A percentile compares a stretch with the other conserved stretches of the same genome.
Evolutionary conservation across 37 sponge, comb jelly and placozoan species (phyloP).

Genomic region (Beroe ovata): DNA sequence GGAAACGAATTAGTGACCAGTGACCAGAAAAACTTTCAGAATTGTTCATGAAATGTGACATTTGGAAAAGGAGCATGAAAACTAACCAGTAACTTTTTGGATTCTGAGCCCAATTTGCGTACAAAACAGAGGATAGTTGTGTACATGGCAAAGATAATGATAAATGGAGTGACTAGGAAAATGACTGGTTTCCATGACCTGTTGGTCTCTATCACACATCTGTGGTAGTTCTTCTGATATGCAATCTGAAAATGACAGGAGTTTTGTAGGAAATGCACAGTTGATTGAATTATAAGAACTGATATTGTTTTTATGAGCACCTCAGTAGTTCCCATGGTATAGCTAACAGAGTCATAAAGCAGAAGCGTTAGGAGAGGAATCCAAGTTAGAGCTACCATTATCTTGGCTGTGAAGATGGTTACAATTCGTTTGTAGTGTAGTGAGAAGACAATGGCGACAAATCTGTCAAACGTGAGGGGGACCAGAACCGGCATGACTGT

Average conservation of each 20-base stretch:
- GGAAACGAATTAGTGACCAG: too few species aligned
- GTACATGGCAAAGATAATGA: not conserved
- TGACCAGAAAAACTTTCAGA: too few species aligned
- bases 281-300: too few species aligned
- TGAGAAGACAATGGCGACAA: conserved; percentile 20
- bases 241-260: conserved; percentile 19
- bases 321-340: not conserved
- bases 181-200: not conserved
- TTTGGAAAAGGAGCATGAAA: too few species aligned
- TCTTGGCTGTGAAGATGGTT: not conserved
- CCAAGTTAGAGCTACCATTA: not conserved
- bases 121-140: not conserved
- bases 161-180: not conserved
- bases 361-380: not conserved
- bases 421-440: too few species aligned
- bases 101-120: not conserved
- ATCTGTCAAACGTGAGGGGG: conserved; percentile 19
- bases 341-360: not conserved
- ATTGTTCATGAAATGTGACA: too few species aligned
- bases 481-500: too few species aligned
- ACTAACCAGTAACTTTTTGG: not conserved
- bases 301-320: too few species aligned
- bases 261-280: not conserved
- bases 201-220: not conserved
- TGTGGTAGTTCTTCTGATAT: too few species aligned